Evolutionary conservation across 2,888 invertebrate genomes (phyloP), one percentile per base, ranked within the genome.

Genomic region (Drosophila nigricruria): DNA sequence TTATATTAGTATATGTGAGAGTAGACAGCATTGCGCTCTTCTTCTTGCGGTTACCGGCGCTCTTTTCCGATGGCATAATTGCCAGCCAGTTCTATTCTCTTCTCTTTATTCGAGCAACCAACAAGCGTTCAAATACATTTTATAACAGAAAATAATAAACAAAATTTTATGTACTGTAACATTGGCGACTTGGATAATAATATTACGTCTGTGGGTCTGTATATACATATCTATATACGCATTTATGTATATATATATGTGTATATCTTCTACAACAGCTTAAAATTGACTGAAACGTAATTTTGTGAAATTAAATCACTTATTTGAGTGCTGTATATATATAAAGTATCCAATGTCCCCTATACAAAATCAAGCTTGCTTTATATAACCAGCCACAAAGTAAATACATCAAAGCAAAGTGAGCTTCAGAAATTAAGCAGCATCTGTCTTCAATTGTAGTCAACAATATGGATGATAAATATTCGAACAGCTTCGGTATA

Each of bases 41-140:
- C 42, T 40, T 54, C 18, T 54, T 54, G 38, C 18, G 32, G 25
- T 38, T 40, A 36, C 52, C 69, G 27, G 38, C 32, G 42, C 71
- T 71, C 71, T 71, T 73, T 59, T 49, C 66, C 42, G 18, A 32
- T 73, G 25, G 42, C 58, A 72, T 58, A 43, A 23, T 58, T 58
- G 32, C 30, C 23, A 68, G 58, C 54, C 53, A 66, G 71, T 74
- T 72, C 36, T 49, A 27, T 59, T 65, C 53, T 71, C 42, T 43
- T 73, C 71, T 71, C 73, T 73, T 73, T 16, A 27, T 27, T 54
- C 23, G 42, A 50, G 18, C 49, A 12, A 14, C 57, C 65, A 53
- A 58, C 42, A 53, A 52, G 53, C 52, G 45, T 52, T 34, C 45
- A 58, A 56, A 49, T 59, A 38, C 18, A 36, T 34, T 50, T 56